A percentile compares a stretch with the other conserved stretches of the same genome.
These are phyloP conservation scores for Neoniphon sammara DNA, from an alignment of 2,797 vertebrate species.

Conservation along the genomic window DNA sequence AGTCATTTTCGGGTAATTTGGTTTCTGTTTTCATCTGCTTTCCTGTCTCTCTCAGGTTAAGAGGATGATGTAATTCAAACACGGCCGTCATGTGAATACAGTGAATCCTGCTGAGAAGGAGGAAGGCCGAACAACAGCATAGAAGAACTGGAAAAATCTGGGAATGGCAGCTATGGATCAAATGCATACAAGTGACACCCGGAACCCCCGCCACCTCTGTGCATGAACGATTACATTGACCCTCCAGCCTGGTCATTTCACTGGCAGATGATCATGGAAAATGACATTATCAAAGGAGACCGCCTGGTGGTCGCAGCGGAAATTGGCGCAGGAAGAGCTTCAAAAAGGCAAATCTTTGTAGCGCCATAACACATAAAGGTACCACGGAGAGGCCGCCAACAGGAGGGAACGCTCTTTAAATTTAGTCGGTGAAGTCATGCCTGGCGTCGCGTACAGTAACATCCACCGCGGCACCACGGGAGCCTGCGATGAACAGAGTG, in stretches of 20 bases:
- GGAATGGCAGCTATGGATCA: constrained; percentile 7
- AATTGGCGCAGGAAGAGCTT: constrained; percentile 7
- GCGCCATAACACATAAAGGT: constrained; percentile 23
- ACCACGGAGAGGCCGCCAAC: constrained; percentile 6
- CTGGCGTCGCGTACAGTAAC: constrained; percentile 51
- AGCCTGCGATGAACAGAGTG: constrained; percentile 62
- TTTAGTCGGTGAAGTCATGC: constrained; percentile 34
- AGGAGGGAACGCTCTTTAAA: neutral
- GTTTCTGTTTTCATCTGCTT: constrained; percentile 9
- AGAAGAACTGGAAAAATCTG: no score
- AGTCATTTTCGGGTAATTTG: neutral
- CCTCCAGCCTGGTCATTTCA: constrained; percentile 22
- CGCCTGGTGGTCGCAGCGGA: constrained; percentile 13
- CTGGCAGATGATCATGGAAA: constrained; percentile 16
- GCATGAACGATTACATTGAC: constrained; percentile 16
- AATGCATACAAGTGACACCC: constrained; percentile 28
- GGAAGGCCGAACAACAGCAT: no score
- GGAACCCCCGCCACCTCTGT: constrained; percentile 19
- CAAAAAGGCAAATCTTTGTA: neutral
- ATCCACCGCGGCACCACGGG: constrained; percentile 54
- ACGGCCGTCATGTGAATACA: no score
- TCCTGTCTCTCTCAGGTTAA: neutral
- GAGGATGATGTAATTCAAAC: no score
- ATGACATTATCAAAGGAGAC: constrained; percentile 18
- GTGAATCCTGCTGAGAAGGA: no score